These are phyloP conservation scores for Brachymystax lenok DNA, from an alignment of 2,797 vertebrate species.

Conservation along the genomic window DNA sequence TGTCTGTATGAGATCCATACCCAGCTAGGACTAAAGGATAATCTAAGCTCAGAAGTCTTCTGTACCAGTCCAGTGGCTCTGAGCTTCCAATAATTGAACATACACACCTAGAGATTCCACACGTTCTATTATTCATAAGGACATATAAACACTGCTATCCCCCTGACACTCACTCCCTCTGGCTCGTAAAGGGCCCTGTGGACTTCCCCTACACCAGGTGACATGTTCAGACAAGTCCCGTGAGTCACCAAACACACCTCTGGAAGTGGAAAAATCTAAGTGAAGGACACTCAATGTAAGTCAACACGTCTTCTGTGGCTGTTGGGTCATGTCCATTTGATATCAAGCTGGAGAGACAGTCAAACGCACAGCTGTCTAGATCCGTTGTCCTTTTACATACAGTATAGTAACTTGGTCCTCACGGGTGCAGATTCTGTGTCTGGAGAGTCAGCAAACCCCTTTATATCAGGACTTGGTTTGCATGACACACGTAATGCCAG, in stretches of 20 bases:
- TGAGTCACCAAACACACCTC: background rate
- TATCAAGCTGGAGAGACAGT: background rate
- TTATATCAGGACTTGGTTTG: background rate
- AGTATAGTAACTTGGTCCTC: background rate
- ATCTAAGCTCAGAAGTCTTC: background rate
- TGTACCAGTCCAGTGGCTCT: conserved; percentile 4
- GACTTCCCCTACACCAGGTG: background rate
- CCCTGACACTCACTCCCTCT: background rate
- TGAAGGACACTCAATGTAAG: background rate
- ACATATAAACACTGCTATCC: background rate
- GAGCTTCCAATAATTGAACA: background rate
- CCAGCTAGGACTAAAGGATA: background rate
- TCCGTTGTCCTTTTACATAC: background rate
- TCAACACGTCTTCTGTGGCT: background rate
- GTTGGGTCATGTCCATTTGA: background rate
- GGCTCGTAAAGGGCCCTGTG: background rate
- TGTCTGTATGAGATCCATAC: background rate
- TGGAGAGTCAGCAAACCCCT: background rate
- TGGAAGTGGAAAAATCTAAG: background rate
- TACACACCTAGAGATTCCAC: background rate
- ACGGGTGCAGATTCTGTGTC: background rate
- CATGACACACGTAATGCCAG: background rate
- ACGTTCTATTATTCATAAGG: background rate
- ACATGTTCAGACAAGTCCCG: background rate
- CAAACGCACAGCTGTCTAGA: background rate